phyloP scores from a whole-genome alignment of 1,140 invertebrate species.

The Drosophila ambigua region DNA sequence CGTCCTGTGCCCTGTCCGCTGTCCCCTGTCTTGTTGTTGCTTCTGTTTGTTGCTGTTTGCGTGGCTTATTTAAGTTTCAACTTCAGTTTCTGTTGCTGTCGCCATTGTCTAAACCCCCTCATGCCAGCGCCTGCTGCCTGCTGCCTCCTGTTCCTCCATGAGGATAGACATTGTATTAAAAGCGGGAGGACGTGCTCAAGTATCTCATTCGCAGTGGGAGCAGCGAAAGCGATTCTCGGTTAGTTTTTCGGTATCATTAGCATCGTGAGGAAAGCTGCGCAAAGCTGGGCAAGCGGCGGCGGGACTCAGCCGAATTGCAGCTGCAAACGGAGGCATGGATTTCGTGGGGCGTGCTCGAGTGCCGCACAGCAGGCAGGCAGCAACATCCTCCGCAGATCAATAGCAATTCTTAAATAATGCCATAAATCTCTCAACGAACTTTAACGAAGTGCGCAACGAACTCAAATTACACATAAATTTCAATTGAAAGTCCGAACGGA shows the following conservation, averaged over 20 bases:
- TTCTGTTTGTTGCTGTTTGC: slow-evolving; percentile 12
- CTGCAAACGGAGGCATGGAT: slow-evolving; percentile 8
- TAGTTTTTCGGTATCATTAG: slow-evolving; percentile 45
- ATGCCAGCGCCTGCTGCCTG: neutral
- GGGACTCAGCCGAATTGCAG: slow-evolving; percentile 28
- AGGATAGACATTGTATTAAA: slow-evolving; percentile 43
- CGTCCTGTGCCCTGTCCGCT: neutral
- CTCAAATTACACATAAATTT: slow-evolving; percentile 54
- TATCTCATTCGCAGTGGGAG: slow-evolving; percentile 38
- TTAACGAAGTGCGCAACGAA: slow-evolving; percentile 29
- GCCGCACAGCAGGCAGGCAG: neutral
- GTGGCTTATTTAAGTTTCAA: slow-evolving; percentile 72
- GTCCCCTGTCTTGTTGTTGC: slow-evolving; percentile 3
- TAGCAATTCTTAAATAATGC: slow-evolving; percentile 23
- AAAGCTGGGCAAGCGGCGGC: too few species aligned
- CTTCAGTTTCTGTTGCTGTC: slow-evolving; percentile 47
- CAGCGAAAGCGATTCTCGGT: neutral
- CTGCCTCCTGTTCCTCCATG: too few species aligned
- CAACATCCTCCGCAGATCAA: slow-evolving; percentile 11
- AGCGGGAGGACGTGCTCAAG: slow-evolving; percentile 50
- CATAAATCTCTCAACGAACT: slow-evolving; percentile 33
- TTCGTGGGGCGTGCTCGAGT: slow-evolving; percentile 38
- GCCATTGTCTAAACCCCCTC: slow-evolving; percentile 17
- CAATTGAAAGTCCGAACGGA: slow-evolving; percentile 31
- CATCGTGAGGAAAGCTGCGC: slow-evolving; percentile 16